Base-by-base conservation (phyloP, 2,888 invertebrate species). In the Diplolepis rosae region DNA sequence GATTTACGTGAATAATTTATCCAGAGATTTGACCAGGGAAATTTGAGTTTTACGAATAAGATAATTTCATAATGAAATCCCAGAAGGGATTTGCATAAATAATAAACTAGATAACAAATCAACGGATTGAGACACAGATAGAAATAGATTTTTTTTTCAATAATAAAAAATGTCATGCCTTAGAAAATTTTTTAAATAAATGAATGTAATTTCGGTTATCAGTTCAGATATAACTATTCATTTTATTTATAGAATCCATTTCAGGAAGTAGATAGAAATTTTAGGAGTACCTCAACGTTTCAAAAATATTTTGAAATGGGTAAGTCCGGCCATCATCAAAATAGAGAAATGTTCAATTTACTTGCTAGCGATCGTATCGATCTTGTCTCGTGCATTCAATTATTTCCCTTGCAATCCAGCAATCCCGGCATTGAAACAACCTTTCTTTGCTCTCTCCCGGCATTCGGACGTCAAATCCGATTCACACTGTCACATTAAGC, bases 371-470 rank as follows among this genome's bases (percentile, higher is more conserved):
- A 22, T 35, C 13, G n/a, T 39, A 61, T 61, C 61, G 61, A 61
- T 61, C 56, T 35, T 32, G 9, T 5, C 61, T 39, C n/a, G 39
- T 27, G 22, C 61, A 24, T 27, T 61, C 61, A 61, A 39, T 61
- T 27, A 61, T 61, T 61, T 61, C 27, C 32, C 61, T 61, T n/a
- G 39, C 61, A 61, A 61, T 61, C 39, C 24, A 61, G 61, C 24
- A 24, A 22, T 7, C 24, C 24, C n/a, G 22, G 61, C 35, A 61
- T 39, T 61, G 24, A 15, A 24, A n/a, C 61, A 22, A 39, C 24
- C 61, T 39, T 61, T 61, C 61, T 61, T 61, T 61, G 13, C 61
- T 15, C 39, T 61, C 24, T 39, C 24, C 61, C 24, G 61, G 39
- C 39, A 24, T 42, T 61, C 15, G 61, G 61, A 61, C 61, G 61